phyloP scores from a whole-genome alignment of 2,888 invertebrate species.

The Leucoma salicis region DNA sequence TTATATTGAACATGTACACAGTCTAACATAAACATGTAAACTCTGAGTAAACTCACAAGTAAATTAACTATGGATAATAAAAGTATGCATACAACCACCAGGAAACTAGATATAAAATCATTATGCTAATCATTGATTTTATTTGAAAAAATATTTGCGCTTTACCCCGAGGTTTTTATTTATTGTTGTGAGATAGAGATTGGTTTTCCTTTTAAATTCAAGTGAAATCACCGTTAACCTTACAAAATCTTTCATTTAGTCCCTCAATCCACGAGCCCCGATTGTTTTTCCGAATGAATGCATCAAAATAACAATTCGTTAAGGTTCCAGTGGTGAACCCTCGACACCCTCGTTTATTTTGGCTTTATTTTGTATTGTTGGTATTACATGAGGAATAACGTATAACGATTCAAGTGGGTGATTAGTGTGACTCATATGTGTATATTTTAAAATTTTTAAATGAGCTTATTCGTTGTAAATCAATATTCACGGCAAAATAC shows the following conservation, averaged over 20 bases:
- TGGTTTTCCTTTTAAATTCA: constrained; percentile 33
- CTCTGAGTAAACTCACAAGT: too few species aligned
- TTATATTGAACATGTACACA: too few species aligned
- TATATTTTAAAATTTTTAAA: too few species aligned
- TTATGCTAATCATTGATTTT: too few species aligned
- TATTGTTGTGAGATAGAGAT: constrained; percentile 12
- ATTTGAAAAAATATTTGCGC: too few species aligned
- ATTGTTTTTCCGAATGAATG: constrained; percentile 78
- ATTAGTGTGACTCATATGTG: constrained; percentile 5
- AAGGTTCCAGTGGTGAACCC: constrained; percentile 54
- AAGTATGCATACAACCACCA: too few species aligned
- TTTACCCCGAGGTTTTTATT: too few species aligned
- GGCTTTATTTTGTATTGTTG: constrained; percentile 32
- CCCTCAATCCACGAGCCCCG: constrained; percentile 63
- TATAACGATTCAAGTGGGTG: constrained; percentile 24
- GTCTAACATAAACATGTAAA: too few species aligned
- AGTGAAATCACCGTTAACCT: constrained; percentile 56
- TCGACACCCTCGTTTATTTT: constrained; percentile 44
- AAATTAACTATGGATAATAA: too few species aligned
- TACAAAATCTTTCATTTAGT: constrained; percentile 68
- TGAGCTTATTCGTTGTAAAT: too few species aligned
- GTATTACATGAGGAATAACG: constrained; percentile 24
- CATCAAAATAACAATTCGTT: constrained; percentile 78
- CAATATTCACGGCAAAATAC: too few species aligned
- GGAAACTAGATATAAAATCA: too few species aligned